Evolutionary conservation across 2,797 vertebrate genomes (phyloP), one percentile per base, ranked within the genome.

Genomic region (Synanceia verrucosa): DNA sequence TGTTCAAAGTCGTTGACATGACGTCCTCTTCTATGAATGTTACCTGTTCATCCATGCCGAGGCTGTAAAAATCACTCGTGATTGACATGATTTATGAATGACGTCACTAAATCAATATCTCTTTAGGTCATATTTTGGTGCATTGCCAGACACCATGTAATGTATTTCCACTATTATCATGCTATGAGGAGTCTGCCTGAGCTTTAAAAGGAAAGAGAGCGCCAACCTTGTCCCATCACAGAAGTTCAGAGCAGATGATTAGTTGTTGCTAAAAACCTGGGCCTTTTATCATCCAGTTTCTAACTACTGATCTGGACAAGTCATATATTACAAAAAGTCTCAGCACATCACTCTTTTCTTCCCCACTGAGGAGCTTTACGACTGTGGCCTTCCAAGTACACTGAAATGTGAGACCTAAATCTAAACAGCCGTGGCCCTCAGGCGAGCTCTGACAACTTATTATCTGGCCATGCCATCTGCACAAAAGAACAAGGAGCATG

Each of bases 401-500:
- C 51, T 18, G 23, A 52, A 28, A 31, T 41, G 12, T 18, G 31
- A 65, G 24, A 51, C 23, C 21, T 39, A 26, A 66, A 70, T 66
- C 57, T 23, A 74, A 85, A 82, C 62, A 70, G 26, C 36, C 2
- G 26, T 31, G 37, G 41, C 53, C 83, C 55, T 50, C 31, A 2
- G 21, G 44, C 34, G 33, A 81, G 36, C 37, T 64, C 63, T 70
- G 67, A 65, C 59, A 70, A 67, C 60, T 70, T 65, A 70, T 74
- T 68, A 90, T 89, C 83, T 58, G 33, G 57, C 28, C 5, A 4
- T 64, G 23, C 67, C 78, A 82, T 92, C 75, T 87, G 83, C 73
- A 81, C 71, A 73, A 43, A 50, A 52, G 78, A 71, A 78, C 65
- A 33, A 19, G 58, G 26, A 56, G 58, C 36, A 41, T 16, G 36